These are phyloP conservation scores for Ennomos fuscantarius DNA, from an alignment of 2,888 invertebrate genomes.

Conservation along the genomic window DNA sequence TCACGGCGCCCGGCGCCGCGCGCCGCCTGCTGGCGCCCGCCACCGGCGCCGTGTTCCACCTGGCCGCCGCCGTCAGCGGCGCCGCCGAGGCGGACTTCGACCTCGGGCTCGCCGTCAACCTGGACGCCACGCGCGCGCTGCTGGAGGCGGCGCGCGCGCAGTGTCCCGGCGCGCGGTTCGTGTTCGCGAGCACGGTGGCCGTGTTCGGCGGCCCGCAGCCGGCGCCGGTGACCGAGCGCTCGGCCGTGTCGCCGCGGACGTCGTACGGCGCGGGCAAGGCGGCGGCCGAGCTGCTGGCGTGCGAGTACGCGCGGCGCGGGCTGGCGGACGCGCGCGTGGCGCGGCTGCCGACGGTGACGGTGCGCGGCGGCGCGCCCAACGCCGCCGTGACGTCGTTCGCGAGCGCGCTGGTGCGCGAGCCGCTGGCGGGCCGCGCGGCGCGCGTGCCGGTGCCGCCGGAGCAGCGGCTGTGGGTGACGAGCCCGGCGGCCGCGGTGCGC, in stretches of 20 bases:
- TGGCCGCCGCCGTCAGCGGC: conserved; percentile 75
- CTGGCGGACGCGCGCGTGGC: conserved; percentile 64
- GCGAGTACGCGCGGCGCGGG: conserved; percentile 71
- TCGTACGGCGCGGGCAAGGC: conserved; percentile 75
- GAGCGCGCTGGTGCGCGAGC: conserved; percentile 72
- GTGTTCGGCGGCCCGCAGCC: conserved; percentile 69
- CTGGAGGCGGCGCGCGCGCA: conserved; percentile 60
- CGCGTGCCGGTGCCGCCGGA: conserved; percentile 60
- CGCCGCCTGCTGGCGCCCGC: conserved; percentile 49
- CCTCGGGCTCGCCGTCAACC: conserved; percentile 66
- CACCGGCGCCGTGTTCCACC: conserved; percentile 63
- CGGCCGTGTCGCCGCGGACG: conserved; percentile 64
- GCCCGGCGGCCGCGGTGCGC: conserved; percentile 60
- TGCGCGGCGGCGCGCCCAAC: conserved; percentile 69
- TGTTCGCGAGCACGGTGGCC: conserved; percentile 67
- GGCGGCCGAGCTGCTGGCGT: conserved; percentile 68
- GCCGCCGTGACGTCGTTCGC: conserved; percentile 75
- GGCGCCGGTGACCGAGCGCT: conserved; percentile 54
- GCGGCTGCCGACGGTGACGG: conserved; percentile 71
- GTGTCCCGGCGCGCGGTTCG: conserved; percentile 53
- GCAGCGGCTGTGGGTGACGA: conserved; percentile 65
- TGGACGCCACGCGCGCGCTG: conserved; percentile 69
- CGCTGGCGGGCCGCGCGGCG: conserved; percentile 57
- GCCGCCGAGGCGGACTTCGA: conserved; percentile 72
- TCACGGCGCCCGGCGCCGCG: conserved; percentile 48